Evolutionary conservation across 2,888 invertebrate species (phyloP).

Genomic region (Nomada goodeniana): DNA sequence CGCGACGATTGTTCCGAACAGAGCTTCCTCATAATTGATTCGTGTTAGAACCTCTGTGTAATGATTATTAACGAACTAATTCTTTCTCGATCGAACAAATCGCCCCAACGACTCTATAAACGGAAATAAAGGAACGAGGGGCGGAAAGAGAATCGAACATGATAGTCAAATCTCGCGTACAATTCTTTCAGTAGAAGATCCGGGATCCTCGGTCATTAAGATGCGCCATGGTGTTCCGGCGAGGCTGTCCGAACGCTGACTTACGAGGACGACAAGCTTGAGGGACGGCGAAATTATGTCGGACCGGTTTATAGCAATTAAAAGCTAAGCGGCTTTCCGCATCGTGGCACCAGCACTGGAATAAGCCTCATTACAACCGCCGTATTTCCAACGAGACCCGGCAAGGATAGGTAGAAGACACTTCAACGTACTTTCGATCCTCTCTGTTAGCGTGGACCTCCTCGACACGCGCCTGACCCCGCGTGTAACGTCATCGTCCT

Average conservation of each 20-base stretch:
- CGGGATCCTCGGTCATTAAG: slow-evolving; percentile 9
- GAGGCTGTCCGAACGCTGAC: slow-evolving; percentile 21
- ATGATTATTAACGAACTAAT: too few relatives aligned
- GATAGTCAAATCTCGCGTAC: neutral
- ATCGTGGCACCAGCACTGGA: slow-evolving; percentile 23
- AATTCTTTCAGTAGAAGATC: neutral
- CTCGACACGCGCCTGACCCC: neutral
- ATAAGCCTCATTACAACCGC: slow-evolving; percentile 51
- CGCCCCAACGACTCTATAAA: neutral
- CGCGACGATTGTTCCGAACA: too few relatives aligned
- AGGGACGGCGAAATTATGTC: slow-evolving; percentile 42
- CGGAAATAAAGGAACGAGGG: neutral
- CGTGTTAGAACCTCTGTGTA: too few relatives aligned
- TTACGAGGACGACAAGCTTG: slow-evolving; percentile 28
- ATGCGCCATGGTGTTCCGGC: slow-evolving; percentile 10
- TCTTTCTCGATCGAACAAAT: neutral
- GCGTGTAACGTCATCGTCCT: neutral
- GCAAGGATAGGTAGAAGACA: slow-evolving; percentile 30
- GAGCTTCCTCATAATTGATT: too few relatives aligned
- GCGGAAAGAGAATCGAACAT: neutral
- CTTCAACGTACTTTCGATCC: slow-evolving; percentile 58
- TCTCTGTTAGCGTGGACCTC: slow-evolving; percentile 37
- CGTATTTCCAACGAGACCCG: slow-evolving; percentile 16
- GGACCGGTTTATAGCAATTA: slow-evolving; percentile 60
- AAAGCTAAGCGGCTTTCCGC: slow-evolving; percentile 50